Percentiles rank a stretch among this genome's conserved stretches.
phyloP scores from a whole-genome alignment of 37 sponge, comb jelly and placozoan species.

The Agelas oroides region DNA sequence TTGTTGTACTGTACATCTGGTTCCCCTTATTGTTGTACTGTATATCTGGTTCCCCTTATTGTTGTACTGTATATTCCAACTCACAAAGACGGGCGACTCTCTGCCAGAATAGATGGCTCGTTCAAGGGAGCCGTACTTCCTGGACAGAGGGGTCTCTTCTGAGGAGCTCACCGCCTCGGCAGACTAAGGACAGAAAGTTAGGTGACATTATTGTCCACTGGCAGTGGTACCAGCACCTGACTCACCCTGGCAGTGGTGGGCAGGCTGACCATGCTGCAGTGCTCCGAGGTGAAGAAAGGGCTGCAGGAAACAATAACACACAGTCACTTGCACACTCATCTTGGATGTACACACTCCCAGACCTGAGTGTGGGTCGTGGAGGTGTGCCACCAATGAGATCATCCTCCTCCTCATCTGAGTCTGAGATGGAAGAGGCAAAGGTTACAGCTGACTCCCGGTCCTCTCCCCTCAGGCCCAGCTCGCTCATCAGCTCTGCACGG shows the following conservation, averaged over 20 bases:
- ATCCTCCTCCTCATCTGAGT: slow-evolving; percentile 60
- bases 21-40: no score
- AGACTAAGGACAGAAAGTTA: slow-evolving; percentile 18
- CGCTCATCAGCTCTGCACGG: background rate
- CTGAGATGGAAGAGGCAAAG: slow-evolving; percentile 63
- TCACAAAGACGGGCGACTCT: background rate
- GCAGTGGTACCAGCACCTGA: no score
- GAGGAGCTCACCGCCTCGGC: background rate
- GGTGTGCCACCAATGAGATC: slow-evolving; percentile 13
- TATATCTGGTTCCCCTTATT: no score
- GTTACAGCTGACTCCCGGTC: slow-evolving; percentile 48
- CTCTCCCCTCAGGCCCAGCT: slow-evolving; percentile 14
- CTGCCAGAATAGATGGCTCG: background rate
- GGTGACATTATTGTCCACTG: no score
- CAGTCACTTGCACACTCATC: no score
- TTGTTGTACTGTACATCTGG: no score
- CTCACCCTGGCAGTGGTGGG: slow-evolving; percentile 53
- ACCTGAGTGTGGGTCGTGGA: slow-evolving; percentile 59
- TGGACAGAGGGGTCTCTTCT: background rate
- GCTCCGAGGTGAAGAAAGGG: slow-evolving; percentile 70
- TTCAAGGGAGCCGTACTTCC: slow-evolving; percentile 30
- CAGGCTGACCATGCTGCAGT: slow-evolving; percentile 66
- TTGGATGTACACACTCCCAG: no score
- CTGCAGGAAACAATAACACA: slow-evolving; percentile 1
- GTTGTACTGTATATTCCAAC: no score